phyloP scores from a whole-genome alignment of 2,888 invertebrate genomes.

The Hedya salicella region DNA sequence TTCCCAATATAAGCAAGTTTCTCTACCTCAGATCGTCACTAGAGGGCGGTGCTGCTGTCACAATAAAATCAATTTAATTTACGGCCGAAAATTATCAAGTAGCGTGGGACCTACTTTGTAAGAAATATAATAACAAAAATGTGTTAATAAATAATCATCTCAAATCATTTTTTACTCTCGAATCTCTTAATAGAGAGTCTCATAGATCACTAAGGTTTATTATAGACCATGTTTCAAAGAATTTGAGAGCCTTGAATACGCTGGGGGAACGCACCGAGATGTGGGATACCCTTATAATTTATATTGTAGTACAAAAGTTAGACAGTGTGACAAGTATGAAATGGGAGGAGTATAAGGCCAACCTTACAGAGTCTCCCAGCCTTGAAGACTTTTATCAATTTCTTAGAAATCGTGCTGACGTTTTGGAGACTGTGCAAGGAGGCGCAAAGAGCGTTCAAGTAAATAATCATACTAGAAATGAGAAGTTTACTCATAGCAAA shows the following conservation, averaged over 20 bases:
- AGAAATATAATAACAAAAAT: conserved; percentile 23
- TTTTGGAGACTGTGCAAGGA: conserved; percentile 16
- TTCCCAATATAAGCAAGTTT: conserved; percentile 36
- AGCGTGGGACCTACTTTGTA: conserved; percentile 24
- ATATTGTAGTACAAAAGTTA: conserved; percentile 6
- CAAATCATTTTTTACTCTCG: conserved; percentile 24
- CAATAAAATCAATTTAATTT: conserved; percentile 24
- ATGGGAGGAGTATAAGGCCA: conserved; percentile 24
- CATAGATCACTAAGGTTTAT: conserved; percentile 13
- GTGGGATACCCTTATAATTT: conserved; percentile 8
- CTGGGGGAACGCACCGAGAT: not conserved
- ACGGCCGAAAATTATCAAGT: conserved; percentile 7
- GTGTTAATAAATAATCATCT: conserved; percentile 31
- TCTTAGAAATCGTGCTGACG: conserved; percentile 11
- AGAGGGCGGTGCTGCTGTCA: conserved; percentile 50
- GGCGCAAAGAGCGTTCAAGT: not conserved
- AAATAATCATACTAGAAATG: conserved; percentile 2
- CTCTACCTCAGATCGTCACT: conserved; percentile 34
- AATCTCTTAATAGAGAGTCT: conserved; percentile 22
- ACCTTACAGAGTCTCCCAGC: conserved; percentile 1
- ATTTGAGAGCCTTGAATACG: conserved; percentile 24
- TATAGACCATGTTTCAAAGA: conserved; percentile 20
- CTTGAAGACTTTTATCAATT: conserved; percentile 15
- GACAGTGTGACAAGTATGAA: conserved; percentile 13
- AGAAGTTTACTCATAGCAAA: not conserved